Base-by-base conservation (phyloP, 1,140 invertebrate genomes). In the Hyles vespertilio region DNA sequence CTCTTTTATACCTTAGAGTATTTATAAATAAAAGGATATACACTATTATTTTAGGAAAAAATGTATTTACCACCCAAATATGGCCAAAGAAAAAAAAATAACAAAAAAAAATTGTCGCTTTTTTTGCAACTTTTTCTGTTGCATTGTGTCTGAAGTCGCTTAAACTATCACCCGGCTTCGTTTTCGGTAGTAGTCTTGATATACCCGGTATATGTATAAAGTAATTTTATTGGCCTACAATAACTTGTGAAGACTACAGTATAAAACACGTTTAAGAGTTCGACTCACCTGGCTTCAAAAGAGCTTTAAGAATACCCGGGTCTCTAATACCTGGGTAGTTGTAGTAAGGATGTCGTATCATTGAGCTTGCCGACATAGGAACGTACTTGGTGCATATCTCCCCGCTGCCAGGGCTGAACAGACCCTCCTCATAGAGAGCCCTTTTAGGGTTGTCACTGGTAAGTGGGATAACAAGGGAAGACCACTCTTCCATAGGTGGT, bases 291-390 rank as follows among this genome's bases (percentile, higher is more conserved):
- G 69, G 72, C 9, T 71, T 69, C 8, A 81, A 67, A 48, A 89
- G 74, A 11, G 89, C 89, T 56, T 77, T 74, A 33, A 74, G 61
- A 46, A 90, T 80, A 36, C 89, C 89, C 2, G 89, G 89, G 70
- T 91, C 90, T 34, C 62, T 56, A 46, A 90, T 52, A n/a, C 74
- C 72, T 32, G 89, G 89, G 65, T 90, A 91, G 40, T 74, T 69
- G 62, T 83, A 90, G 46, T 87, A 81, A 4, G 77, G 74, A 69
- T 91, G 86, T 57, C 79, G 65, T 2, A 85, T 56, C 3, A 90
- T 61, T 3, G 87, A 86, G 59, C 89, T 90, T n/a, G 73, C 77
- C 8, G 90, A 91, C n/a, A 89, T 48, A 4, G 84, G 11, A 50
- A 87, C 60, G 40, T 84, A 84, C 34, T 79, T 76, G 5, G 69